Percentiles rank a stretch among this genome's conserved stretches.
Conservation (phyloP, 30 jellyfish, hydroid and myxozoan species). For the Chrysaora quinquecirrha region DNA sequence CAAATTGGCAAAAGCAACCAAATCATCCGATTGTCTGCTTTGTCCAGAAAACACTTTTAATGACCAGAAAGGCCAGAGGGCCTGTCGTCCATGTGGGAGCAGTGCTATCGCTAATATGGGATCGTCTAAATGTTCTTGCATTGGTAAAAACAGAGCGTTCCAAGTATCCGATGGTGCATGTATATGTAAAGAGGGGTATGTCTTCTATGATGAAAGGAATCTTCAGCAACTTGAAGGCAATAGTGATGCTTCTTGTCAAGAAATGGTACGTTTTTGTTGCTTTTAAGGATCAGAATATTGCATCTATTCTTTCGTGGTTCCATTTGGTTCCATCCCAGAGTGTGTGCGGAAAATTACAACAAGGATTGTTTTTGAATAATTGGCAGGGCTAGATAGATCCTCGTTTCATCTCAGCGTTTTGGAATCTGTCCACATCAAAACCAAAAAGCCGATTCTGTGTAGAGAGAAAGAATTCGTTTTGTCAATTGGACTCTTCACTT, state of each 20-base stretch:
- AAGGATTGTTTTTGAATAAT: no score
- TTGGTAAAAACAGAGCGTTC: conserved; percentile 88
- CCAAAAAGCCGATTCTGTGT: no score
- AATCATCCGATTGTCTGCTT: conserved; percentile 74
- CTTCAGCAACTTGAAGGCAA: conserved; percentile 85
- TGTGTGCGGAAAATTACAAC: no score
- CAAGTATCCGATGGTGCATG: conserved; percentile 97
- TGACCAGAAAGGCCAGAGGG: conserved; percentile 77
- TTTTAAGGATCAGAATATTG: no score
- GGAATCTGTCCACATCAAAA: no score
- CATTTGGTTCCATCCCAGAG: no score
- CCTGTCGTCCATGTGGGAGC: conserved; percentile 99
- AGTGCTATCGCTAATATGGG: conserved; percentile 86
- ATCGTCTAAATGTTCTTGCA: conserved; percentile 75
- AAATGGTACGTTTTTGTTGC: conserved; percentile 62
- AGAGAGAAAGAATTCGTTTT: no score
- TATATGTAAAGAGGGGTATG: conserved; percentile 80
- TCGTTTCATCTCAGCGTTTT: no score
- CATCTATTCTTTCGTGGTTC: no score
- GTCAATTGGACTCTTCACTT: no score
- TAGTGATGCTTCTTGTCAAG: conserved; percentile 92
- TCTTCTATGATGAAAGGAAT: conserved; percentile 78
- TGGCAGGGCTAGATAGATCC: no score
- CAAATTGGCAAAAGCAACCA: conserved; percentile 77
- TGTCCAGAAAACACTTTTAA: conserved; percentile 92